Conservation (phyloP, 2,797 vertebrate genomes). For the Danio tinwini region DNA sequence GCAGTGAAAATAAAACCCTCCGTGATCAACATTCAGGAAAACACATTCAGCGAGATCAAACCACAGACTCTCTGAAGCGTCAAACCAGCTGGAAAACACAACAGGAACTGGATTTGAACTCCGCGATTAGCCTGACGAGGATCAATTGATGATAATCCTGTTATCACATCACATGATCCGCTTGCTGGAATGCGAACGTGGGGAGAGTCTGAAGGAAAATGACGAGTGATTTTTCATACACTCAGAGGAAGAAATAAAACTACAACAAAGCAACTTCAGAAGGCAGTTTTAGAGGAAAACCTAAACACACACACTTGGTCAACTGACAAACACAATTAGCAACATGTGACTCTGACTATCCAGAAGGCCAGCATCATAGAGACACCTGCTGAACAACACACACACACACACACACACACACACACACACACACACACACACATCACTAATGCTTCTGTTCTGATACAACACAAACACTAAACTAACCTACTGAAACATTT, state of each 20-base stretch:
- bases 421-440: conserved; percentile 44
- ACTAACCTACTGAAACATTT: too few species aligned
- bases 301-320: too few species aligned
- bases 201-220: not conserved
- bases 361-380: conserved; percentile 42
- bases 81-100: not conserved
- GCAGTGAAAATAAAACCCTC: not conserved
- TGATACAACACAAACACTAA: too few species aligned
- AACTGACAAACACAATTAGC: conserved; percentile 75
- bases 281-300: not conserved
- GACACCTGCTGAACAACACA: conserved; percentile 60
- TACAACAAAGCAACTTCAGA: not conserved
- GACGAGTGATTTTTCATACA: not conserved
- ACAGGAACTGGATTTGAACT: conserved; percentile 1
- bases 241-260: not conserved
- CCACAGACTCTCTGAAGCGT: not conserved
- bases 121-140: not conserved
- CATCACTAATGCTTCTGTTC: too few species aligned
- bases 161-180: conserved; percentile 41
- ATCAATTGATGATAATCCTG: conserved; percentile 37
- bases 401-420: conserved; percentile 48
- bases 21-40: not conserved
- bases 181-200: conserved; percentile 16
- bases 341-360: conserved; percentile 70
- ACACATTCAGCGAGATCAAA: conserved; percentile 8